Evolutionary conservation across 1,140 invertebrate species (phyloP).

Genomic region (Coelopa frigida): DNA sequence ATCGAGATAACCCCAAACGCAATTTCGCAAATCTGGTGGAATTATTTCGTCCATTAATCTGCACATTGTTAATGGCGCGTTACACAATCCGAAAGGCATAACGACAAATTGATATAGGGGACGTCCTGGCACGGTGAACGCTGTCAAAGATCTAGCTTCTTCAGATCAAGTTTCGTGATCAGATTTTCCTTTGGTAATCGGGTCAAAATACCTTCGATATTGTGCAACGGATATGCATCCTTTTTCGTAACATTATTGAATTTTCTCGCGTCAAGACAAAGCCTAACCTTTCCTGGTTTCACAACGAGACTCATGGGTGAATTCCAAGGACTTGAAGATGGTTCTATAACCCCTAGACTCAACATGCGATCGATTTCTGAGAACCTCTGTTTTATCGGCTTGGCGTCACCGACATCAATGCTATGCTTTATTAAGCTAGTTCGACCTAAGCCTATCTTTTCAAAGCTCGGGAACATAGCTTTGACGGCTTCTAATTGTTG

Average conservation of each 20-base stretch:
- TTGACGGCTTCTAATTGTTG: conserved; percentile 2
- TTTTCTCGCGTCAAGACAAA: conserved; percentile 32
- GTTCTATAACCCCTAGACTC: conserved; percentile 17
- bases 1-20: conserved; percentile 14
- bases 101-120: conserved; percentile 44
- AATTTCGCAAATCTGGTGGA: conserved; percentile 33
- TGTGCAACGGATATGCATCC: conserved; percentile 19
- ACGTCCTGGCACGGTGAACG: conserved; percentile 23
- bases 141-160: conserved; percentile 37
- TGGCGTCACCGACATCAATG: conserved; percentile 24
- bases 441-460: conserved; percentile 12
- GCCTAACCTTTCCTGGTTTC: conserved; percentile 24
- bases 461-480: conserved; percentile 2
- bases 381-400: conserved; percentile 26
- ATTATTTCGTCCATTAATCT: conserved; percentile 21
- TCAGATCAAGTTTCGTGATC: conserved; percentile 27
- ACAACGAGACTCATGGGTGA: conserved; percentile 17
- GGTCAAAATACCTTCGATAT: conserved; percentile 17
- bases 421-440: conserved; percentile 22
- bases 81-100: conserved; percentile 21
- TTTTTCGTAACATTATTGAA: conserved; percentile 20
- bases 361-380: conserved; percentile 17
- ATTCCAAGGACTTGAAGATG: conserved; percentile 7
- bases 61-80: conserved; percentile 5
- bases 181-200: conserved; percentile 10